A percentile compares a stretch with the other conserved stretches of the same genome.
phyloP scores from a whole-genome alignment of 1,140 invertebrate genomes.

The Yoshiicerus persimilis region DNA sequence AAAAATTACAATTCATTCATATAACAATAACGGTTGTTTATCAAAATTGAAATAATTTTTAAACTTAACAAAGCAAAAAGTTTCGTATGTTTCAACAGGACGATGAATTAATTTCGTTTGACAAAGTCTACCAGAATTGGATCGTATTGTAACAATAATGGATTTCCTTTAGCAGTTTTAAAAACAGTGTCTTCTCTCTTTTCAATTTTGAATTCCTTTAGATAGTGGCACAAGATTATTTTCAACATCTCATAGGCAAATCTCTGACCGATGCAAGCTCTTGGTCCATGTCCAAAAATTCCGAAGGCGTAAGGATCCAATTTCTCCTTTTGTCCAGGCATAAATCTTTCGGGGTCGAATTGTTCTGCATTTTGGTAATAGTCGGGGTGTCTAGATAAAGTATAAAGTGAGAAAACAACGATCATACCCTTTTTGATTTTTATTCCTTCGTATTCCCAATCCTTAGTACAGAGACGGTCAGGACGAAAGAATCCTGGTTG shows the following conservation, averaged over 20 bases:
- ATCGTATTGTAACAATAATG: background rate
- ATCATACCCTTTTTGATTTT: slow-evolving; percentile 53
- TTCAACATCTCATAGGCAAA: slow-evolving; percentile 52
- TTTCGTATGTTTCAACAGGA: too few relatives aligned
- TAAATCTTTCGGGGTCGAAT: slow-evolving; percentile 62
- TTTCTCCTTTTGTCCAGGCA: slow-evolving; percentile 55
- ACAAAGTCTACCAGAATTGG: background rate
- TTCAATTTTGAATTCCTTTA: background rate
- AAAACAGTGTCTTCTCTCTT: background rate
- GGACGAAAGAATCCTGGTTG: background rate
- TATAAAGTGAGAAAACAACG: slow-evolving; percentile 56
- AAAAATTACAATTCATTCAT: too few relatives aligned
- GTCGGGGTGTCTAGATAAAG: too few relatives aligned
- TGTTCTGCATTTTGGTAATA: slow-evolving; percentile 58
- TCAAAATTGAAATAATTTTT: too few relatives aligned
- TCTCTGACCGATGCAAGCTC: slow-evolving; percentile 52
- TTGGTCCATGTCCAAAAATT: slow-evolving; percentile 65
- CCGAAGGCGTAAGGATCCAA: slow-evolving; percentile 56
- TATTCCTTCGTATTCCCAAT: slow-evolving; percentile 54
- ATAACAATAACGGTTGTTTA: too few relatives aligned
- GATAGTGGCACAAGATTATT: background rate
- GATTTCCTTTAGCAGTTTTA: background rate
- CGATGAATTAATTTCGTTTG: background rate
- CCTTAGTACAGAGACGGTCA: too few relatives aligned
- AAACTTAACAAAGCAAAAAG: too few relatives aligned